These are phyloP conservation scores for Microctonus brassicae DNA, from an alignment of 2,888 invertebrate species.

Conservation along the genomic window DNA sequence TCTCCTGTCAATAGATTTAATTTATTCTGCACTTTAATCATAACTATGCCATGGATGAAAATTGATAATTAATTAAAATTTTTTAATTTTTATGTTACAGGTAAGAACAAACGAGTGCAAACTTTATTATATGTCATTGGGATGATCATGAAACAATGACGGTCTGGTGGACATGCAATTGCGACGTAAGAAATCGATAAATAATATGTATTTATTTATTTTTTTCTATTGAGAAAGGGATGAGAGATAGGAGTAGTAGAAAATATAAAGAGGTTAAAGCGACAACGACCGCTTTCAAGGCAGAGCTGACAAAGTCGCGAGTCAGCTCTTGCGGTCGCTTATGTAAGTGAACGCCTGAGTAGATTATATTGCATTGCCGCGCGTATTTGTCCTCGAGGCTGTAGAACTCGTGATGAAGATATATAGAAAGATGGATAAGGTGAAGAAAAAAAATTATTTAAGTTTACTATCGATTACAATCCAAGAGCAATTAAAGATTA, in stretches of 20 bases:
- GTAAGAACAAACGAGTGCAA: conserved; percentile 16
- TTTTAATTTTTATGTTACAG: conserved; percentile 30
- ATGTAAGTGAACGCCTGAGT: conserved; percentile 39
- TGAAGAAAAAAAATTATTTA: not conserved
- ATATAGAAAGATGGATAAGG: not conserved
- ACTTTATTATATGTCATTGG: not conserved
- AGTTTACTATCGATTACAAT: conserved; percentile 13
- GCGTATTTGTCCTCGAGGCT: not conserved
- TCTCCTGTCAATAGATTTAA: not conserved
- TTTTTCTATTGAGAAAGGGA: not conserved
- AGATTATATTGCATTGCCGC: conserved; percentile 1
- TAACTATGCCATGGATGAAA: not conserved
- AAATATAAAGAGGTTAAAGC: conserved; percentile 44
- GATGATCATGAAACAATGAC: not conserved
- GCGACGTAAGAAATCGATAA: not conserved
- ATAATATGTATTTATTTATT: not conserved
- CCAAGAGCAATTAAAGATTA: conserved; percentile 5
- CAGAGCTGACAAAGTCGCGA: conserved; percentile 52
- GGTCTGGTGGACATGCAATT: not conserved
- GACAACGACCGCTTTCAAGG: conserved; percentile 67
- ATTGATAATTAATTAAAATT: not conserved
- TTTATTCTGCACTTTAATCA: not conserved
- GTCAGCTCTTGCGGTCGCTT: conserved; percentile 33
- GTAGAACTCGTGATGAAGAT: not conserved
- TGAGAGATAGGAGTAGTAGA: not conserved